Conservation (phyloP, 2,113 vertebrate genomes). For the Myotis brandtii region DNA sequence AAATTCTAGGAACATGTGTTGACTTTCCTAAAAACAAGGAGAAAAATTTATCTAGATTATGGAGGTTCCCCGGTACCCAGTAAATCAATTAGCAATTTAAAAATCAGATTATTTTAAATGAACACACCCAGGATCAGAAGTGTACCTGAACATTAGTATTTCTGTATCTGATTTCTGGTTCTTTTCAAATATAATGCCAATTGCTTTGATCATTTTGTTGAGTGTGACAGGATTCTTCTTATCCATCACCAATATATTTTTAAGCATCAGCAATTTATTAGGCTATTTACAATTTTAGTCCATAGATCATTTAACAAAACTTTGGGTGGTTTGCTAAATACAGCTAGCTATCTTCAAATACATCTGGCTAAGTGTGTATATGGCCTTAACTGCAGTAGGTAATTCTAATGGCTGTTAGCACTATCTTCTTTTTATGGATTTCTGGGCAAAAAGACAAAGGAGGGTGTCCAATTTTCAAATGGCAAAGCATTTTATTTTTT, state of each 20-base stretch:
- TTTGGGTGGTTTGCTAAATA: conserved; percentile 18
- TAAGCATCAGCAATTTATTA: not conserved
- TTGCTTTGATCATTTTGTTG: not conserved
- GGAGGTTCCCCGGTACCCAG: not conserved
- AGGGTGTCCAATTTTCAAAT: conserved; percentile 59
- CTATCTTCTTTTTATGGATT: conserved; percentile 13
- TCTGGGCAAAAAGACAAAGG: conserved; percentile 40
- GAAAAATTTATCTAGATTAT: not conserved
- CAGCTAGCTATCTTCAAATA: not conserved
- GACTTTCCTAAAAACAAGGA: not conserved
- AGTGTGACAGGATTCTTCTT: not conserved
- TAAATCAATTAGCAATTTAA: not conserved
- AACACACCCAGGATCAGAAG: too few species aligned
- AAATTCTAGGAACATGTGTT: not conserved
- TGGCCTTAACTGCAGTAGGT: not conserved
- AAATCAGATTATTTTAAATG: not conserved
- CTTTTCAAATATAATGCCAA: not conserved
- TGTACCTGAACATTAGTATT: too few species aligned
- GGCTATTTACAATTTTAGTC: conserved; percentile 12
- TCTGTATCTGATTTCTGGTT: not conserved
- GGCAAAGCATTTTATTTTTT: not conserved
- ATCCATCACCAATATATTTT: not conserved
- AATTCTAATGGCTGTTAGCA: not conserved
- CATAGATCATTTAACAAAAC: conserved; percentile 32
- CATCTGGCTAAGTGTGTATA: not conserved